phyloP scores from a whole-genome alignment of 1,140 invertebrate genomes.

The Heliothis subflexa region DNA sequence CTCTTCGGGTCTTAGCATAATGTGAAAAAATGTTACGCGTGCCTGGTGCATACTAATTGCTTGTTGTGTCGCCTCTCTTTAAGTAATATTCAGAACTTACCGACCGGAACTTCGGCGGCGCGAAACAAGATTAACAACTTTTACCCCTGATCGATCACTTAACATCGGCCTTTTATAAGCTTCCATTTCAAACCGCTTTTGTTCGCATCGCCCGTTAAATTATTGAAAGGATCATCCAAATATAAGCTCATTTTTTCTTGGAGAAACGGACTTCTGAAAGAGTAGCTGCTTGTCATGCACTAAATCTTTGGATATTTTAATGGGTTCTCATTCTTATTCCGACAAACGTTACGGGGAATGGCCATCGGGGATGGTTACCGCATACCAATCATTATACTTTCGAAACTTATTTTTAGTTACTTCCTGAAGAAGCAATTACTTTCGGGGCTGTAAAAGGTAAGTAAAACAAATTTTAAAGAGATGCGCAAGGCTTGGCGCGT shows the following conservation, averaged over 20 bases:
- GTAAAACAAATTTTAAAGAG: slow-evolving; percentile 7
- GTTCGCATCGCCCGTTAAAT: slow-evolving; percentile 60
- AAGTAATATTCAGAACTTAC: slow-evolving; percentile 69
- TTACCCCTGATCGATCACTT: slow-evolving; percentile 79
- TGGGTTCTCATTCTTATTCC: slow-evolving; percentile 81
- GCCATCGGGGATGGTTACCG: slow-evolving; percentile 65
- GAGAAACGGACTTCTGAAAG: slow-evolving; percentile 58
- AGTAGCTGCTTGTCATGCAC: slow-evolving; percentile 74
- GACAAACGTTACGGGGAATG: slow-evolving; percentile 67
- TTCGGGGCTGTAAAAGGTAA: slow-evolving; percentile 1
- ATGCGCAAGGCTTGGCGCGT: slow-evolving; percentile 56
- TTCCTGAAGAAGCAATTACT: slow-evolving; percentile 18
- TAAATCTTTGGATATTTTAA: slow-evolving; percentile 75
- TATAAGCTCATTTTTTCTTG: slow-evolving; percentile 60
- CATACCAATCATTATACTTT: slow-evolving; percentile 66
- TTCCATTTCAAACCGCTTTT: slow-evolving; percentile 63
- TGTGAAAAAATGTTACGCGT: slow-evolving; percentile 84
- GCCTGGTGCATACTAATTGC: slow-evolving; percentile 83
- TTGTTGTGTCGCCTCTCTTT: slow-evolving; percentile 78
- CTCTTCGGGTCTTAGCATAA: slow-evolving; percentile 84
- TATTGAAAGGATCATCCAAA: slow-evolving; percentile 65
- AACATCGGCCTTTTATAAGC: slow-evolving; percentile 67
- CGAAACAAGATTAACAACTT: slow-evolving; percentile 80
- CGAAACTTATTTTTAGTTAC: slow-evolving; percentile 38
- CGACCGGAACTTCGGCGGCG: slow-evolving; percentile 69